Conservation (phyloP, 2,888 invertebrate species). For the Stenoptilia bipunctidactyla region DNA sequence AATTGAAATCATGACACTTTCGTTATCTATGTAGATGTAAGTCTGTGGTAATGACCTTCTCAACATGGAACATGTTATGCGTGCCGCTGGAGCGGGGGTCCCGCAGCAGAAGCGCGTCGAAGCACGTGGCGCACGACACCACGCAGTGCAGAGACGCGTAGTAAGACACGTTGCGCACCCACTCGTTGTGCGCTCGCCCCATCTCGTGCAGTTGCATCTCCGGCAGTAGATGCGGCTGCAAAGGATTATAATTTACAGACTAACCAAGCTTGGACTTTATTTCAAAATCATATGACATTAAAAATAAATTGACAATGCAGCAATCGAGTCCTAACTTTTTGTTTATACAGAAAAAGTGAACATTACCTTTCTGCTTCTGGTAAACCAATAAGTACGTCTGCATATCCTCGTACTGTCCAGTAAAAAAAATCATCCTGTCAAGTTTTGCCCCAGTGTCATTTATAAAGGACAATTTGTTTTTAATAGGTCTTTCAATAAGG, state of each 20-base stretch:
- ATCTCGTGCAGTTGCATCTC: conserved; percentile 68
- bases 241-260: conserved; percentile 8
- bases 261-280: not conserved
- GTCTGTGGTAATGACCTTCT: conserved; percentile 34
- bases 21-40: too few relatives aligned
- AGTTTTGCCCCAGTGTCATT: too few relatives aligned
- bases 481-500: too few relatives aligned
- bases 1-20: too few relatives aligned
- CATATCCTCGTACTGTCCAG: too few relatives aligned
- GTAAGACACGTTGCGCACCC: conserved; percentile 79
- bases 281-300: not conserved
- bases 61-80: conserved; percentile 69
- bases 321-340: too few relatives aligned
- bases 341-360: too few relatives aligned
- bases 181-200: conserved; percentile 72
- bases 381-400: too few relatives aligned
- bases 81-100: conserved; percentile 69
- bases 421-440: too few relatives aligned
- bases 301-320: too few relatives aligned
- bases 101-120: conserved; percentile 72
- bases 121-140: conserved; percentile 77
- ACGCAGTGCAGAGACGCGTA: conserved; percentile 76
- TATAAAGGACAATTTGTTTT: too few relatives aligned
- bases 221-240: conserved; percentile 55
- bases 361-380: too few relatives aligned